Conservation (phyloP, 2,113 vertebrate genomes). For the Mus musculus region GRCm39 chr13:9020501-9021000, state of each 20-base stretch:
- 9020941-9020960: background rate
- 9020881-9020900: background rate
- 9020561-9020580: background rate
- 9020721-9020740: background rate
- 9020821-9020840: background rate
- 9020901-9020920: background rate
- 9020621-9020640: background rate
- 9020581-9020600: background rate
- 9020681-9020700: background rate
- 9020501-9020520: background rate
- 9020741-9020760: background rate
- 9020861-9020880: background rate
- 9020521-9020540: background rate
- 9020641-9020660: background rate
- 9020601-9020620: background rate
- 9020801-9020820: background rate
- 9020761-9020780: background rate
- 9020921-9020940: background rate
- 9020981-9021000: background rate
- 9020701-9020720: background rate
- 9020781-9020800: background rate
- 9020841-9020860: background rate
- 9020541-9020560: background rate
- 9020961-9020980: background rate
- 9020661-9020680: background rate